Conservation (phyloP, 2,113 vertebrate genomes). For the Chiloscyllium plagiosum region DNA sequence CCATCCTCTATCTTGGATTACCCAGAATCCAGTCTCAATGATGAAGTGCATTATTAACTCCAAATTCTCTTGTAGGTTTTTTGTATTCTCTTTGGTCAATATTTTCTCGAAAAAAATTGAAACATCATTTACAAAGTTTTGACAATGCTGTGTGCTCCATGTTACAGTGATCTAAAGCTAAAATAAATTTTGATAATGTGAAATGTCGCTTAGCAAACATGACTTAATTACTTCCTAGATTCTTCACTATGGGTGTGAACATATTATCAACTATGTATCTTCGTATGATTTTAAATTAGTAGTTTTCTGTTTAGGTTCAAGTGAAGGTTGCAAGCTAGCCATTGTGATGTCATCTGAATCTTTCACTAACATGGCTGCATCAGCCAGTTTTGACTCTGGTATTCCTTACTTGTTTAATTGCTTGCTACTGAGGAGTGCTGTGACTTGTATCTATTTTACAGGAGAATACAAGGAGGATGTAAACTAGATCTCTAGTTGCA, state of each 20-base stretch:
- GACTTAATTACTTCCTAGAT: not conserved
- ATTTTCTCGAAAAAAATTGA: not conserved
- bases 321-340: not conserved
- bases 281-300: too few relatives aligned
- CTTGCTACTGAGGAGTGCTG: not conserved
- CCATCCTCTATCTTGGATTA: too few relatives aligned
- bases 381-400: not conserved
- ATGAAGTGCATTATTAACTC: not conserved
- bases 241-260: not conserved
- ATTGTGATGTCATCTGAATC: slow-evolving; percentile 1
- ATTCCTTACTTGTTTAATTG: slow-evolving; percentile 19
- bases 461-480: not conserved
- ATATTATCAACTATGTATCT: not conserved
- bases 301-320: not conserved
- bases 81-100: not conserved
- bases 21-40: too few relatives aligned
- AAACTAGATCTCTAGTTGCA: not conserved
- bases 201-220: not conserved
- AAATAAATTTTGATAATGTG: not conserved
- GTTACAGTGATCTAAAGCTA: not conserved
- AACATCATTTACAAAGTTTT: not conserved
- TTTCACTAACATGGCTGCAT: not conserved
- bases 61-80: not conserved
- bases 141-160: not conserved
- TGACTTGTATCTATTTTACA: not conserved